Conservation (phyloP, 30 jellyfish, hydroid and myxozoan species). For the Hydractinia echinata region DNA sequence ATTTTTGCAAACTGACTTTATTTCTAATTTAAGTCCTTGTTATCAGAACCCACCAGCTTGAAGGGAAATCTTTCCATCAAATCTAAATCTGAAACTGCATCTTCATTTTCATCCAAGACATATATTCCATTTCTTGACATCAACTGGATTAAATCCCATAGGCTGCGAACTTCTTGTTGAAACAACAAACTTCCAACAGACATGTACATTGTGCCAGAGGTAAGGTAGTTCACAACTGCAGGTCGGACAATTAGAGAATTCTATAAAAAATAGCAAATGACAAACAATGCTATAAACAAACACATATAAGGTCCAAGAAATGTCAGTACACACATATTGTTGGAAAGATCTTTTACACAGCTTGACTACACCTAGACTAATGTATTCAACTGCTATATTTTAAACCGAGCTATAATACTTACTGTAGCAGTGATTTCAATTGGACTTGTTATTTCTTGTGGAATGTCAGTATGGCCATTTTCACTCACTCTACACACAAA, state of each 20-base stretch:
- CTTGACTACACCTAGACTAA: too few relatives aligned
- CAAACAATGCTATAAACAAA: background rate
- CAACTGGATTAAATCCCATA: conserved; percentile 62
- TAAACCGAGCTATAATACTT: background rate
- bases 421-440: conserved; percentile 11
- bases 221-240: conserved; percentile 19
- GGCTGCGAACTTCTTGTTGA: conserved; percentile 17
- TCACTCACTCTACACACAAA: conserved; percentile 12
- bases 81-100: conserved; percentile 72
- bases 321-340: too few relatives aligned
- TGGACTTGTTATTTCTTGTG: conserved; percentile 11
- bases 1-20: too few relatives aligned
- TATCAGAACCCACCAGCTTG: conserved; percentile 46
- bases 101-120: conserved; percentile 56
- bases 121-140: conserved; percentile 53
- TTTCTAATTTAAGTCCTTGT: background rate
- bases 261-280: background rate
- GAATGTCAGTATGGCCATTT: conserved; percentile 14
- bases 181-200: background rate
- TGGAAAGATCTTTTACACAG: too few relatives aligned
- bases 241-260: conserved; percentile 3
- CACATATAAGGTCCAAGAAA: background rate
- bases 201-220: background rate
- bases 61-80: conserved; percentile 30
- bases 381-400: too few relatives aligned